phyloP scores from a whole-genome alignment of 2,888 invertebrate species.

The Protonemura montana region DNA sequence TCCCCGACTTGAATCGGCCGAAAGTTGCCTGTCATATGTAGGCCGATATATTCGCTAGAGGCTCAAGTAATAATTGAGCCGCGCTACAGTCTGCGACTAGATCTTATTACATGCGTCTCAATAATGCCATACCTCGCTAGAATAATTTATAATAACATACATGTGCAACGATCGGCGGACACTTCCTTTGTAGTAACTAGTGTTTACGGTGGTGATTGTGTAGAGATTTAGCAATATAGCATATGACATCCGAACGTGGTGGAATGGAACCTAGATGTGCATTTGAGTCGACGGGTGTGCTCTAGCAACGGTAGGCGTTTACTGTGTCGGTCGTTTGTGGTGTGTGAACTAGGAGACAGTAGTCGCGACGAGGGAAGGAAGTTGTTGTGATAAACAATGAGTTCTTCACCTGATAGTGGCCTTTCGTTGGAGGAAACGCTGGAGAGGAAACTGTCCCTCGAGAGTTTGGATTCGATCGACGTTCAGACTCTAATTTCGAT shows the following conservation, averaged over 20 bases:
- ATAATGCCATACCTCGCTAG: not conserved
- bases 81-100: not conserved
- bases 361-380: not conserved
- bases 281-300: too few species aligned
- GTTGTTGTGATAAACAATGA: constrained; percentile 48
- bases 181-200: not conserved
- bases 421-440: constrained; percentile 54
- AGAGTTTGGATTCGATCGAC: constrained; percentile 52
- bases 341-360: not conserved
- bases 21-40: not conserved
- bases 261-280: not conserved
- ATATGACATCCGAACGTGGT: not conserved
- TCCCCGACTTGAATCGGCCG: not conserved
- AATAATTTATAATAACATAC: not conserved
- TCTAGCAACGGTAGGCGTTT: not conserved
- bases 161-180: not conserved
- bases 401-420: constrained; percentile 54
- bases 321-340: not conserved
- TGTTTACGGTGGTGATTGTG: not conserved
- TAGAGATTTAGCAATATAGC: not conserved
- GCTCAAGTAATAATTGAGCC: not conserved
- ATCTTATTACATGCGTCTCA: not conserved
- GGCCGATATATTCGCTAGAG: not conserved
- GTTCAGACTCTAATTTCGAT: constrained; percentile 53
- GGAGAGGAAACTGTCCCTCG: constrained; percentile 52